Conservation (phyloP, 2,797 vertebrate species). For the Pteropus rufus region DNA sequence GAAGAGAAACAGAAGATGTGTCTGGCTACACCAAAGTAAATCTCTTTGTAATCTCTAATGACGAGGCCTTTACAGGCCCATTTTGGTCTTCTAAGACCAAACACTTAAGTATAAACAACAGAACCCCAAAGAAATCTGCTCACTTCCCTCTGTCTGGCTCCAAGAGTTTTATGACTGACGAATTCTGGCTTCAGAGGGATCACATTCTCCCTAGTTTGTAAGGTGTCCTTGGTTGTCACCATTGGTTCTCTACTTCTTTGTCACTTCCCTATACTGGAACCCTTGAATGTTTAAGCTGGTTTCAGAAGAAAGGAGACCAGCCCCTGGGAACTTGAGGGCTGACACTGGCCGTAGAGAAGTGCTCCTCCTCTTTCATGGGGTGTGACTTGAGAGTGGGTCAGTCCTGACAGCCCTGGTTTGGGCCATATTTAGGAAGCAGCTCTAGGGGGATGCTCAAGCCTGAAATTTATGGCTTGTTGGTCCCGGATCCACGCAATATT, state of each 20-base stretch:
- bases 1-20: conserved; percentile 17
- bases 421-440: background rate
- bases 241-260: background rate
- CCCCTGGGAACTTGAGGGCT: background rate
- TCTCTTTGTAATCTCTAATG: conserved; percentile 24
- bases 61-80: background rate
- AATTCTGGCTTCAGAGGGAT: background rate
- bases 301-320: background rate
- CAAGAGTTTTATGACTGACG: background rate
- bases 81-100: conserved; percentile 25
- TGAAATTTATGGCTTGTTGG: conserved; percentile 48
- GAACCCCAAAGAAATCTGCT: conserved; percentile 2
- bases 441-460: conserved; percentile 39
- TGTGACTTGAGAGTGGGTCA: background rate
- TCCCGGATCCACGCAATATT: conserved; percentile 18
- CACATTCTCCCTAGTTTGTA: background rate
- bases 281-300: background rate
- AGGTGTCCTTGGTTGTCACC: background rate
- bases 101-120: conserved; percentile 51
- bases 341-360: background rate
- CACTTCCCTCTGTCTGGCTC: background rate
- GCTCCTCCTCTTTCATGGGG: background rate
- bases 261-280: background rate
- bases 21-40: background rate
- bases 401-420: background rate